These are phyloP conservation scores for Tipula vernalis DNA, from an alignment of 2,888 invertebrate genomes.

Conservation along the genomic window DNA sequence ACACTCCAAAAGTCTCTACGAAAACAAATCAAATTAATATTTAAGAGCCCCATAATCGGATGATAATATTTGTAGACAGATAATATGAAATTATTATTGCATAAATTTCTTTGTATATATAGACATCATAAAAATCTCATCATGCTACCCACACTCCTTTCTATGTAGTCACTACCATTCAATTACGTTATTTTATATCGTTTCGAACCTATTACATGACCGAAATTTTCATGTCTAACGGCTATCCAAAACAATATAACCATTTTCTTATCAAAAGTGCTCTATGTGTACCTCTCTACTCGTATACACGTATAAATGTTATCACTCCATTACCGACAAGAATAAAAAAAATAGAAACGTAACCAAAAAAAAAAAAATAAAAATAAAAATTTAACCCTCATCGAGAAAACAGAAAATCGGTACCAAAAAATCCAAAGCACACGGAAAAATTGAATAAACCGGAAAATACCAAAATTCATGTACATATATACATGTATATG, in stretches of 20 bases:
- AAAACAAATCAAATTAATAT: background rate
- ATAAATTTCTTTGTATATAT: background rate
- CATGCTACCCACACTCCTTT: background rate
- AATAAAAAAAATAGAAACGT: no score
- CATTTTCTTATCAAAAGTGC: background rate
- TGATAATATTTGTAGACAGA: background rate
- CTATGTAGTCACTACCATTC: background rate
- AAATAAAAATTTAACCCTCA: background rate
- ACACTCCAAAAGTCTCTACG: no score
- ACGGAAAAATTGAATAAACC: background rate
- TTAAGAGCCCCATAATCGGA: background rate
- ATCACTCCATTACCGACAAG: background rate
- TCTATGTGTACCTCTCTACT: background rate
- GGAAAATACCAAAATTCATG: background rate
- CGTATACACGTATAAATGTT: background rate
- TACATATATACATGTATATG: background rate
- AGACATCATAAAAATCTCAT: background rate
- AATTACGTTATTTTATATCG: background rate
- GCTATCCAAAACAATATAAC: background rate
- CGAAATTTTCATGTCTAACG: background rate
- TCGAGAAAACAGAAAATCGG: background rate
- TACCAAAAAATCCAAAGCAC: background rate
- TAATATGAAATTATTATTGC: background rate
- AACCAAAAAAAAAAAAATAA: no score
- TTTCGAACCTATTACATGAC: background rate